These are phyloP conservation scores for Cassiopea andromeda DNA, from an alignment of 30 jellyfish, hydroid and myxozoan species.

Conservation along the genomic window DNA sequence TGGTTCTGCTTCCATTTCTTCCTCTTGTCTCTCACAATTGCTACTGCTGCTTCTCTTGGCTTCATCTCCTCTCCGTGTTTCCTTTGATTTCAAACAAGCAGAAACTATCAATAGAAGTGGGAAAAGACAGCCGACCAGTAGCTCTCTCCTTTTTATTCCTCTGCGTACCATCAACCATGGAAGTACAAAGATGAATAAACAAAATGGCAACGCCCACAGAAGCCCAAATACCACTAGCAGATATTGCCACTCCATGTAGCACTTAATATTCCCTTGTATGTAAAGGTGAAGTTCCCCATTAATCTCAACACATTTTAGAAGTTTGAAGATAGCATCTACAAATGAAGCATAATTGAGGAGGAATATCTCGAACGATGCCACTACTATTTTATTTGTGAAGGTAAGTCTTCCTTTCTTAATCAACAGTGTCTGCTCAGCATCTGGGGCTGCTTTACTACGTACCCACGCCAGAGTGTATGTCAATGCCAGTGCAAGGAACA, in stretches of 20 bases:
- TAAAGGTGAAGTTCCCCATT: not conserved
- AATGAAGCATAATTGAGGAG: conserved; percentile 13
- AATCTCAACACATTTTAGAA: conserved; percentile 4
- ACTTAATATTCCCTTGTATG: conserved; percentile 20
- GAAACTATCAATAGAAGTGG: conserved; percentile 11
- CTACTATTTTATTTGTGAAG: not conserved
- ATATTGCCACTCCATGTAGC: conserved; percentile 22
- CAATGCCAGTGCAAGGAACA: not conserved
- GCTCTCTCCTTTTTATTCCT: not conserved
- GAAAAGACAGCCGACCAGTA: conserved; percentile 2
- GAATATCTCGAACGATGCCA: conserved; percentile 18
- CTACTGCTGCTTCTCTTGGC: not conserved
- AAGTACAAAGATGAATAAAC: conserved; percentile 1
- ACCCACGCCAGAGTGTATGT: not conserved
- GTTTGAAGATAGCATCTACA: conserved; percentile 6
- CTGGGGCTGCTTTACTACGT: too few species aligned
- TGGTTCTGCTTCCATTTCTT: too few species aligned
- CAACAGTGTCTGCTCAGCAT: not conserved
- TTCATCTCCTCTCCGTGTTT: not conserved
- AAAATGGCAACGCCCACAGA: conserved; percentile 13
- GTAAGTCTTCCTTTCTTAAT: not conserved
- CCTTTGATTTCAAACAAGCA: not conserved
- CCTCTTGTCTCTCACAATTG: too few species aligned
- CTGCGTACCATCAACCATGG: not conserved
- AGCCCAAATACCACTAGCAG: not conserved